Evolutionary conservation across 2,113 vertebrate genomes (phyloP).

Genomic region (Illadopsis cleaveri): DNA sequence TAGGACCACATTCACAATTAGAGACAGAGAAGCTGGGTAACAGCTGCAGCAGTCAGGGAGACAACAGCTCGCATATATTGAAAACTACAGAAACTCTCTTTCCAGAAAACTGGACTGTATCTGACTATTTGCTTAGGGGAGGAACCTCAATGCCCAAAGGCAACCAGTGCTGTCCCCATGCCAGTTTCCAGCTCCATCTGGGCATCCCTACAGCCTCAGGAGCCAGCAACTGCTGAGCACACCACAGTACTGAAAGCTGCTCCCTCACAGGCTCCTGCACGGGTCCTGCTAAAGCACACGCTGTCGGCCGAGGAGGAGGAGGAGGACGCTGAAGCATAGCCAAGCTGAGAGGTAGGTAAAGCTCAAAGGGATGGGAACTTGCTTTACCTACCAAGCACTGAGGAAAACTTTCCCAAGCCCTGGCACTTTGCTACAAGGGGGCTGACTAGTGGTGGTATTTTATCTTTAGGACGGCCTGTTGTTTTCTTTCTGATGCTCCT

Average conservation of each 20-base stretch:
- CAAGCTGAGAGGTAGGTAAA: not conserved
- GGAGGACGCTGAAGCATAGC: not conserved
- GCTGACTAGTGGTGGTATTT: not conserved
- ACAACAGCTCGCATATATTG: not conserved
- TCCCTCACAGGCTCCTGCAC: not conserved
- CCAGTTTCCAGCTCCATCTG: not conserved
- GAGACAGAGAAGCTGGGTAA: not conserved
- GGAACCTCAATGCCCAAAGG: not conserved
- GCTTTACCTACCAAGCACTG: not conserved
- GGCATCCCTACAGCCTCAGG: not conserved
- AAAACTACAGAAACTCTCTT: not conserved
- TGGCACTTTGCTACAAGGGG: not conserved
- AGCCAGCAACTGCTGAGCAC: not conserved
- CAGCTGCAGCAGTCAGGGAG: not conserved
- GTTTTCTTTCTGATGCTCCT: not conserved
- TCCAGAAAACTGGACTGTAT: not conserved
- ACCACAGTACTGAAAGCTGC: not conserved
- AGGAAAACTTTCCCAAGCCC: not conserved
- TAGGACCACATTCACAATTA: not conserved
- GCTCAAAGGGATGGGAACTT: not conserved
- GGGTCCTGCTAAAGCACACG: accelerated
- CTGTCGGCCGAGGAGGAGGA: not conserved
- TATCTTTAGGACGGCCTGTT: not conserved
- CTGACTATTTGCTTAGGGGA: not conserved
- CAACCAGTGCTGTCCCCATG: not conserved